A percentile compares a stretch with the other conserved stretches of the same genome.
These are phyloP conservation scores for Takifugu ocellatus DNA, from an alignment of 2,797 vertebrate species.

Conservation along the genomic window DNA sequence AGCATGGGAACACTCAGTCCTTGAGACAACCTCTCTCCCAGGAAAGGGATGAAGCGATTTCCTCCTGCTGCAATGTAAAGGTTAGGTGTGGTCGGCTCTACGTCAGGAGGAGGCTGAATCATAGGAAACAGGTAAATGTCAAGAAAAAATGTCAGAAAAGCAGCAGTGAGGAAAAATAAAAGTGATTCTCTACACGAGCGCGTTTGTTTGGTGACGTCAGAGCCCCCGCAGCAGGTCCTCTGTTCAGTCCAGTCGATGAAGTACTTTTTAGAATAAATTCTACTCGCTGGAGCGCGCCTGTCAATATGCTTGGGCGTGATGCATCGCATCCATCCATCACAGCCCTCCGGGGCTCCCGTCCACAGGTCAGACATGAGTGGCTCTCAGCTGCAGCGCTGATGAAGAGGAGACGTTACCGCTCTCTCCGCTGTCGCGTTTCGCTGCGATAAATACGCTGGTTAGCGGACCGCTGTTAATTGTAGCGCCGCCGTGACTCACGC, in stretches of 20 bases:
- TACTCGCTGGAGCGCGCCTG: slow-evolving; percentile 39
- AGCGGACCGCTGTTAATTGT: slow-evolving; percentile 43
- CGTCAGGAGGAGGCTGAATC: slow-evolving; percentile 64
- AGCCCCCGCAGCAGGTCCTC: slow-evolving; percentile 33
- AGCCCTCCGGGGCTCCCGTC: slow-evolving; percentile 34
- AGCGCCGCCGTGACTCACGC: slow-evolving; percentile 18
- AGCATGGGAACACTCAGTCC: slow-evolving; percentile 69
- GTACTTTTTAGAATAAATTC: slow-evolving; percentile 52
- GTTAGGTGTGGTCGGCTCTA: slow-evolving; percentile 62
- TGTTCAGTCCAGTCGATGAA: slow-evolving; percentile 35
- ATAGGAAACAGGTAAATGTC: slow-evolving; percentile 58
- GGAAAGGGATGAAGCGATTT: slow-evolving; percentile 61
- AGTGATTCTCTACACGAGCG: slow-evolving; percentile 17
- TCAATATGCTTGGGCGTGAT: slow-evolving; percentile 55
- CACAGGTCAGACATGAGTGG: slow-evolving; percentile 46
- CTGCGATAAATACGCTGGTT: slow-evolving; percentile 42
- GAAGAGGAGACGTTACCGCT: slow-evolving; percentile 59
- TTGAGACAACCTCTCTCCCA: slow-evolving; percentile 70
- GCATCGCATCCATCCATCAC: slow-evolving; percentile 48
- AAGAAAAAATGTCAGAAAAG: slow-evolving; percentile 29
- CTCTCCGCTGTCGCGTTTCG: slow-evolving; percentile 38
- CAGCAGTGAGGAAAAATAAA: slow-evolving; percentile 34
- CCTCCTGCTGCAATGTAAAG: slow-evolving; percentile 60
- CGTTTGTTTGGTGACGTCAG: slow-evolving; percentile 17
- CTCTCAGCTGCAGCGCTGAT: slow-evolving; percentile 62